Percentiles rank a stretch among this genome's conserved stretches.
Evolutionary conservation across 1,140 invertebrate genomes (phyloP).

Genomic region (Olivierus martensii): DNA sequence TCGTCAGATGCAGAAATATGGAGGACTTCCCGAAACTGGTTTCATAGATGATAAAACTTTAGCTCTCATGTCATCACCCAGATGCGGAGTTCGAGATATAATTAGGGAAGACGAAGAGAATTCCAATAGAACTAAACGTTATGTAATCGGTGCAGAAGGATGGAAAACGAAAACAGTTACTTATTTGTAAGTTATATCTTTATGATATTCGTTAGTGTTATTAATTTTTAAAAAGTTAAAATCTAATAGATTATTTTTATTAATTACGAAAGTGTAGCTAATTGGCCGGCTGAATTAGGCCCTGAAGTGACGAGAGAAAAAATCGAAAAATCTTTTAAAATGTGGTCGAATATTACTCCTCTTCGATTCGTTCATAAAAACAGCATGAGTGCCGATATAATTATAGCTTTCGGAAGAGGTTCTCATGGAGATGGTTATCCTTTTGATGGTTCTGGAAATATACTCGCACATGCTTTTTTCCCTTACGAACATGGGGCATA

Average conservation of each 20-base stretch:
- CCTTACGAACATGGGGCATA: constrained; percentile 49
- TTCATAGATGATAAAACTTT: constrained; percentile 58
- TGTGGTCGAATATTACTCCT: constrained; percentile 23
- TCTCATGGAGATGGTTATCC: constrained; percentile 58
- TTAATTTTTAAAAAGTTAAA: no score
- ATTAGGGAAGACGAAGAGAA: constrained; percentile 33
- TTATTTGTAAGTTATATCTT: constrained; percentile 59
- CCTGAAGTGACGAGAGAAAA: constrained; percentile 25
- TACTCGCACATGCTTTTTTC: constrained; percentile 82
- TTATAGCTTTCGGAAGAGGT: constrained; percentile 58
- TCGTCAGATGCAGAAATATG: constrained; percentile 62
- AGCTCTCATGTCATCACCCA: constrained; percentile 52
- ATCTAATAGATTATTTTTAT: no score
- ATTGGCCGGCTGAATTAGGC: constrained; percentile 44
- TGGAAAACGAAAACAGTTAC: constrained; percentile 76
- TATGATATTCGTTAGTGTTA: no score
- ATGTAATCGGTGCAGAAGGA: constrained; percentile 62
- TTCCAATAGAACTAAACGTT: constrained; percentile 45
- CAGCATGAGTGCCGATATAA: constrained; percentile 61
- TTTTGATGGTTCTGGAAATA: constrained; percentile 34
- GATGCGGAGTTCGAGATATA: constrained; percentile 73
- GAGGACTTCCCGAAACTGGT: constrained; percentile 66
- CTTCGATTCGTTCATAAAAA: constrained; percentile 10
- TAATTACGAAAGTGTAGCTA: constrained; percentile 37
- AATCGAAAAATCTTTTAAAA: constrained; percentile 18